These are phyloP conservation scores for Enteromius argenteus DNA, from an alignment of 2,797 vertebrate genomes.

Conservation along the genomic window DNA sequence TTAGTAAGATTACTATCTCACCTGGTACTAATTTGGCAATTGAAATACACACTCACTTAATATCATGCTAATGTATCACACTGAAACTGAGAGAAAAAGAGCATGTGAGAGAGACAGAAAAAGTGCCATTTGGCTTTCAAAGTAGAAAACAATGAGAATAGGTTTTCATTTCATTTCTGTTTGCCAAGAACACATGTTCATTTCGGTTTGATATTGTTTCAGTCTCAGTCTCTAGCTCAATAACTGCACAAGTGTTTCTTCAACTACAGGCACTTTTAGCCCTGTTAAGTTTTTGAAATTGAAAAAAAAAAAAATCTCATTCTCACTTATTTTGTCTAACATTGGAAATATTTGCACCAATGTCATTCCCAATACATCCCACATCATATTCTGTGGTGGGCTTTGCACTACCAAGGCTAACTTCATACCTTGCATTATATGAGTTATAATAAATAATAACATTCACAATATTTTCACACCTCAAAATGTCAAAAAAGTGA, in stretches of 20 bases:
- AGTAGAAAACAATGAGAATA: conserved; percentile 10
- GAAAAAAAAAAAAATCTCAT: not conserved
- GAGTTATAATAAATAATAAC: not conserved
- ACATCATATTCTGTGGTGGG: not conserved
- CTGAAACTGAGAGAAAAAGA: not conserved
- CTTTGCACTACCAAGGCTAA: not conserved
- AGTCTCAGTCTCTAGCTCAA: conserved; percentile 1
- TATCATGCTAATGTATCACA: conserved; percentile 3
- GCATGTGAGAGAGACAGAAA: not conserved
- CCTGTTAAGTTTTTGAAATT: not conserved
- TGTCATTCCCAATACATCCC: not conserved
- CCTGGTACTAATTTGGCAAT: not conserved
- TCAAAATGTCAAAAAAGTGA: not conserved
- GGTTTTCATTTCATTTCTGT: conserved; percentile 24
- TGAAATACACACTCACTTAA: not conserved
- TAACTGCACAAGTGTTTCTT: conserved; percentile 2
- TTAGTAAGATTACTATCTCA: not conserved
- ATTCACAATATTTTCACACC: no score
- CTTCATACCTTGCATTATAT: not conserved
- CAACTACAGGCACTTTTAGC: conserved; percentile 3
- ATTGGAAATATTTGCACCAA: not conserved
- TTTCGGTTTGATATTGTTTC: conserved; percentile 29
- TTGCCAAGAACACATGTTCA: conserved; percentile 35
- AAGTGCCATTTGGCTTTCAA: conserved; percentile 18
- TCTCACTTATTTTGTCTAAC: not conserved